Conservation (phyloP, 2,888 invertebrate species). For the Pycnomerus fuliginosus region DNA sequence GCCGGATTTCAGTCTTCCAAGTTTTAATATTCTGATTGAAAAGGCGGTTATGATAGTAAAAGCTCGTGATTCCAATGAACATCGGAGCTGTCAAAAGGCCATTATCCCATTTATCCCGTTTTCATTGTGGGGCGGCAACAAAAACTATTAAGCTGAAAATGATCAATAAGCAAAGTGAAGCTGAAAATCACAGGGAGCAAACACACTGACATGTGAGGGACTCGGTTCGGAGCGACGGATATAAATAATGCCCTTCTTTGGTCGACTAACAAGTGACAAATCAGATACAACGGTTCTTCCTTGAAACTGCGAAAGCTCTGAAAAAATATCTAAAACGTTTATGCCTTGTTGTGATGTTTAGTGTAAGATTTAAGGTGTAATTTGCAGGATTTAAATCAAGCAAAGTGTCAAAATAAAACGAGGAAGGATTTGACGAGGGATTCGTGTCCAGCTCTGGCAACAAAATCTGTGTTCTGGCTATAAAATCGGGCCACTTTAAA, state of each 20-base stretch:
- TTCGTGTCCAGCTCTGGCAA: too few species aligned
- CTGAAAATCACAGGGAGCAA: conserved; percentile 13
- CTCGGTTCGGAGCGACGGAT: conserved; percentile 14
- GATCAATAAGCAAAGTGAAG: conserved; percentile 19
- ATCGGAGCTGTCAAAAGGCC: conserved; percentile 13
- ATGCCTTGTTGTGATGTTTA: too few species aligned
- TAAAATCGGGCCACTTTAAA: too few species aligned
- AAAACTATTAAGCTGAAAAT: conserved; percentile 20
- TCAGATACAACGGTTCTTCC: conserved; percentile 7
- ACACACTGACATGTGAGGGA: conserved; percentile 15
- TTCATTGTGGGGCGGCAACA: conserved; percentile 11
- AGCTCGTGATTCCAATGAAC: conserved; percentile 11
- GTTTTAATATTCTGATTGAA: too few species aligned
- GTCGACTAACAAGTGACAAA: conserved; percentile 17
- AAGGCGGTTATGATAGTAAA: too few species aligned
- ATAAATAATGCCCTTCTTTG: conserved; percentile 20
- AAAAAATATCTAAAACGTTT: too few species aligned
- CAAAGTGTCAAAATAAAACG: too few species aligned
- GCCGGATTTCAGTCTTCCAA: too few species aligned
- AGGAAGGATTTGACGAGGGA: too few species aligned
- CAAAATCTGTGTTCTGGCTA: too few species aligned
- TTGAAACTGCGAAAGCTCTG: conserved; percentile 13
- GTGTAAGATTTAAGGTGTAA: too few species aligned
- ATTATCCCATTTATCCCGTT: conserved; percentile 16
- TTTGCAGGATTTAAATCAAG: too few species aligned